Conservation (phyloP, 2,888 invertebrate species). For the Proisotoma minuta region DNA sequence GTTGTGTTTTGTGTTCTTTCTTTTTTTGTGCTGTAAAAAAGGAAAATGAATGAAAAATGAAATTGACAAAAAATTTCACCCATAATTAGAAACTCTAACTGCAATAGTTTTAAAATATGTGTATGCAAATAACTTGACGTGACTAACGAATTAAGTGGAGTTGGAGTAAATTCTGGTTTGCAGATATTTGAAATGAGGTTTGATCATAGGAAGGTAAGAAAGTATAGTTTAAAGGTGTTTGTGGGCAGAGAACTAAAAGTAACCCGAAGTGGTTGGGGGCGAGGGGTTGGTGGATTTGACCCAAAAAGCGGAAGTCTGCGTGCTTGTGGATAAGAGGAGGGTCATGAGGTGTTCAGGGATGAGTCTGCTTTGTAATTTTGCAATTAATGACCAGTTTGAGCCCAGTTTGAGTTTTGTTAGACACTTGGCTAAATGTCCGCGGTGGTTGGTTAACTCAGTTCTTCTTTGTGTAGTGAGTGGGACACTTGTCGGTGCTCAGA, state of each 20-base stretch:
- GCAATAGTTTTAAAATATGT: too few species aligned
- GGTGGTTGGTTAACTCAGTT: conserved; percentile 28
- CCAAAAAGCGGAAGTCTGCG: conserved; percentile 38
- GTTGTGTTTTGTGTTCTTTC: too few species aligned
- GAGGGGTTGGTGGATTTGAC: conserved; percentile 21
- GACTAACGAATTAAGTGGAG: too few species aligned
- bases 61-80: too few species aligned
- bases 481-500: conserved; percentile 7
- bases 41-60: too few species aligned
- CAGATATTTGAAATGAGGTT: too few species aligned
- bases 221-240: too few species aligned
- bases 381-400: conserved; percentile 1
- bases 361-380: conserved; percentile 1
- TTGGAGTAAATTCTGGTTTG: too few species aligned
- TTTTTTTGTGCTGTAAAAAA: too few species aligned
- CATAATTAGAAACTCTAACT: too few species aligned
- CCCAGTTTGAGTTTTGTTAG: conserved; percentile 6
- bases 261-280: not conserved
- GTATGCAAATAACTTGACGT: too few species aligned
- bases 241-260: not conserved
- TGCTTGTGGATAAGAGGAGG: conserved; percentile 10
- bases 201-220: too few species aligned
- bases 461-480: conserved; percentile 25
- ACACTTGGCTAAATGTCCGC: conserved; percentile 20
- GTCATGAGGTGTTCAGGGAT: conserved; percentile 11